phyloP scores from a whole-genome alignment of 2,113 vertebrate species.

The Protobothrops flavoviridis region DNA sequence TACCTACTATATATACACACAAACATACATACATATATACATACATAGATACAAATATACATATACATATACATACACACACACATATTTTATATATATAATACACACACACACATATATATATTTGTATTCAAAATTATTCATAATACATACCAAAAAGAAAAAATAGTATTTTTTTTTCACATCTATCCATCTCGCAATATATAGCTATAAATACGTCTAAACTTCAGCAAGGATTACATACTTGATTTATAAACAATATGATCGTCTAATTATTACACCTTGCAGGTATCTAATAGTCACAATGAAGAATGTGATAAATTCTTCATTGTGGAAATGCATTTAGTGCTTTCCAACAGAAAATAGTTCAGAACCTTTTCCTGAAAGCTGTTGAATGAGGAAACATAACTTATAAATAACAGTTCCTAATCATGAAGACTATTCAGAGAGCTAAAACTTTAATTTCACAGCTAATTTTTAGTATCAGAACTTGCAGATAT shows the following conservation, averaged over 20 bases:
- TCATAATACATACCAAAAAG: not conserved
- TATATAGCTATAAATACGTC: not conserved
- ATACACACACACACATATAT: too few relatives aligned
- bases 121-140: not conserved
- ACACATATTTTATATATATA: too few relatives aligned
- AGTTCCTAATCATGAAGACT: not conserved
- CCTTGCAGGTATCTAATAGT: not conserved
- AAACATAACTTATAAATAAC: not conserved
- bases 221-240: not conserved
- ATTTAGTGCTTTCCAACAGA: not conserved
- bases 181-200: not conserved
- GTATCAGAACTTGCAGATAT: not conserved
- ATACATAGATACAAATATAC: not conserved
- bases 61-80: too few relatives aligned
- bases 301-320: not conserved
- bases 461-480: too few relatives aligned
- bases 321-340: not conserved
- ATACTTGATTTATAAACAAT: not conserved
- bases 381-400: not conserved
- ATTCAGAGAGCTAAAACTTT: not conserved
- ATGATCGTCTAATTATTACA: not conserved
- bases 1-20: not conserved
- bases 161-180: not conserved
- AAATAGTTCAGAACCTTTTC: not conserved
- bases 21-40: not conserved